A percentile compares a stretch with the other conserved stretches of the same genome.
Evolutionary conservation across 2,888 invertebrate genomes (phyloP).

Genomic region (Diplolepis rosae): DNA sequence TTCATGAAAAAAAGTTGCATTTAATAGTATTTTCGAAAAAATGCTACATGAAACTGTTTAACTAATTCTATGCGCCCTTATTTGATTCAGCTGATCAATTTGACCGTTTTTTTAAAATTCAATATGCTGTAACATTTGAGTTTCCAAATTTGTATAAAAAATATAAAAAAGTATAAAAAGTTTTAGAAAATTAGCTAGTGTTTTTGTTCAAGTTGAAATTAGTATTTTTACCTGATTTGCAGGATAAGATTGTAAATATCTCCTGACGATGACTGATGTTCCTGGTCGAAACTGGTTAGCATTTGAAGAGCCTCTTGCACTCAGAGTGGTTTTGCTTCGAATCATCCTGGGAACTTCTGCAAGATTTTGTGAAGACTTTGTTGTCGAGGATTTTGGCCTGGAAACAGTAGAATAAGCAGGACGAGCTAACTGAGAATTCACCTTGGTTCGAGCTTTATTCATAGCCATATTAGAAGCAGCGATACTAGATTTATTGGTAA

Average conservation of each 20-base stretch:
- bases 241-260: constrained; percentile 51
- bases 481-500: constrained; percentile 36
- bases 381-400: constrained; percentile 53
- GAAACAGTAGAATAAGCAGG: constrained; percentile 75
- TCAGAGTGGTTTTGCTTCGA: constrained; percentile 69
- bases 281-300: constrained; percentile 60
- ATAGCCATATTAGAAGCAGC: constrained; percentile 38
- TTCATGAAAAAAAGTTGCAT: too few species aligned
- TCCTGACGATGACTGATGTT: constrained; percentile 61
- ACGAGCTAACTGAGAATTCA: constrained; percentile 47
- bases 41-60: too few species aligned
- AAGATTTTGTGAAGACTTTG: constrained; percentile 44
- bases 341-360: constrained; percentile 60
- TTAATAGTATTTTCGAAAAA: too few species aligned
- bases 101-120: too few species aligned
- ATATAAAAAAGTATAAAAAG: too few species aligned
- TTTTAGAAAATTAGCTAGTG: too few species aligned
- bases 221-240: constrained; percentile 28
- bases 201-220: too few species aligned
- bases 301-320: constrained; percentile 53
- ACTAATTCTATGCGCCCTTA: too few species aligned
- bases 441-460: constrained; percentile 42
- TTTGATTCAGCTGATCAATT: too few species aligned
- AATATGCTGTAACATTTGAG: too few species aligned
- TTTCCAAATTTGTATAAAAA: too few species aligned